Conservation (phyloP, 1,140 invertebrate genomes). For the Plectrocnemia conspersa region DNA sequence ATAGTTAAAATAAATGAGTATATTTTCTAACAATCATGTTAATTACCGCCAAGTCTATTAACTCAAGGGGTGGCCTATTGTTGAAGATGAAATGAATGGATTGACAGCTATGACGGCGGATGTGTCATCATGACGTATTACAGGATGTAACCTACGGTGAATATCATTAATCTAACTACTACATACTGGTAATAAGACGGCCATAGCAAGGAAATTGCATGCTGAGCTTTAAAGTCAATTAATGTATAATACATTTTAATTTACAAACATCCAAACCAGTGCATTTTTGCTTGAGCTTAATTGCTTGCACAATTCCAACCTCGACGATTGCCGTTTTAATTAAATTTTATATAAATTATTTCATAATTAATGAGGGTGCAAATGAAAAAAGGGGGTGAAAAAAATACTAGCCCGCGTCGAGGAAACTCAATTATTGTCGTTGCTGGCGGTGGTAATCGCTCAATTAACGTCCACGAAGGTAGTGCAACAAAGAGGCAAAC, state of each 20-base stretch:
- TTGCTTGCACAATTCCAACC: conserved; percentile 9
- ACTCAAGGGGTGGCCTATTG: conserved; percentile 6
- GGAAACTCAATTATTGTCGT: conserved; percentile 27
- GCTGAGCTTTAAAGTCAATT: no score
- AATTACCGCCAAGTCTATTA: no score
- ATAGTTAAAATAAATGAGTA: no score
- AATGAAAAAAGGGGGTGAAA: conserved; percentile 16
- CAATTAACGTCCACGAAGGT: conserved; percentile 20
- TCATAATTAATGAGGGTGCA: conserved; percentile 30
- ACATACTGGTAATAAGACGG: neutral
- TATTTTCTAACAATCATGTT: no score
- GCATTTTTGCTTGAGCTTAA: conserved; percentile 10
- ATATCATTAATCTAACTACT: neutral
- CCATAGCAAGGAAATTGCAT: no score
- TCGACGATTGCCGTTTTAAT: conserved; percentile 21
- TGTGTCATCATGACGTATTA: conserved; percentile 9
- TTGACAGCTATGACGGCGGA: conserved; percentile 8
- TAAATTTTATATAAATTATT: conserved; percentile 30
- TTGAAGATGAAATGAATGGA: conserved; percentile 10
- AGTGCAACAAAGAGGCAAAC: conserved; percentile 1
- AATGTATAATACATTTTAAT: no score
- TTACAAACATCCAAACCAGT: neutral
- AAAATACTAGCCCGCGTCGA: no score
- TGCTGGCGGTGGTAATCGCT: conserved; percentile 24
- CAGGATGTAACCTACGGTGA: conserved; percentile 10